Evolutionary conservation across 2,888 invertebrate species (phyloP).

Genomic region (Kryphioiulus occultus): DNA sequence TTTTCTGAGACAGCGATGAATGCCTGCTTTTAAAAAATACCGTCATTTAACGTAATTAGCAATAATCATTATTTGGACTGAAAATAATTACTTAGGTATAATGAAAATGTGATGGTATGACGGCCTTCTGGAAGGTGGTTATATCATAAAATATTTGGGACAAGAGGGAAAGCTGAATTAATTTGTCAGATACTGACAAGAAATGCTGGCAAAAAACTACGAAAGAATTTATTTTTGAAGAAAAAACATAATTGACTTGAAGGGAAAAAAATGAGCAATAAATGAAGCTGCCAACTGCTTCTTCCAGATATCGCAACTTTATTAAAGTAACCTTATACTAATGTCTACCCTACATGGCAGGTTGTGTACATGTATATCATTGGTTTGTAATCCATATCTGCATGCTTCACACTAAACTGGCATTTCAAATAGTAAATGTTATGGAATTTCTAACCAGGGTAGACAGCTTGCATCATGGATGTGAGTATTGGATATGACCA

Average conservation of each 20-base stretch:
- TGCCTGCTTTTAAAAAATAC: background rate
- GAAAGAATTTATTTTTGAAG: background rate
- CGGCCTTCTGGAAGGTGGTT: background rate
- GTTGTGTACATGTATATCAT: too few relatives aligned
- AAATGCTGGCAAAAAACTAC: background rate
- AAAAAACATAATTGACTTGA: background rate
- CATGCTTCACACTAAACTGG: too few relatives aligned
- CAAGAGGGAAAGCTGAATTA: background rate
- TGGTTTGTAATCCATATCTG: too few relatives aligned
- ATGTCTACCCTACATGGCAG: too few relatives aligned
- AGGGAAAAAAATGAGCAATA: background rate
- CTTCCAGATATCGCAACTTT: too few relatives aligned
- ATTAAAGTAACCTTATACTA: too few relatives aligned
- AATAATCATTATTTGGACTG: background rate
- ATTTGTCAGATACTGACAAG: background rate
- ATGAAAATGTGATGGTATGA: background rate
- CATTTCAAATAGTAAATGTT: too few relatives aligned
- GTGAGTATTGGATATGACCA: too few relatives aligned
- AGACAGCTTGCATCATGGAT: too few relatives aligned
- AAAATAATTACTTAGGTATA: background rate
- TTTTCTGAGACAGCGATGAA: background rate
- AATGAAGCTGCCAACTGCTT: too few relatives aligned
- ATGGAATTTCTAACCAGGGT: too few relatives aligned
- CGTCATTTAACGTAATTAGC: slow-evolving; percentile 1
- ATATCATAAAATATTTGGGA: background rate